Conservation (phyloP, 2,113 vertebrate species). For the Nestor notabilis region DNA sequence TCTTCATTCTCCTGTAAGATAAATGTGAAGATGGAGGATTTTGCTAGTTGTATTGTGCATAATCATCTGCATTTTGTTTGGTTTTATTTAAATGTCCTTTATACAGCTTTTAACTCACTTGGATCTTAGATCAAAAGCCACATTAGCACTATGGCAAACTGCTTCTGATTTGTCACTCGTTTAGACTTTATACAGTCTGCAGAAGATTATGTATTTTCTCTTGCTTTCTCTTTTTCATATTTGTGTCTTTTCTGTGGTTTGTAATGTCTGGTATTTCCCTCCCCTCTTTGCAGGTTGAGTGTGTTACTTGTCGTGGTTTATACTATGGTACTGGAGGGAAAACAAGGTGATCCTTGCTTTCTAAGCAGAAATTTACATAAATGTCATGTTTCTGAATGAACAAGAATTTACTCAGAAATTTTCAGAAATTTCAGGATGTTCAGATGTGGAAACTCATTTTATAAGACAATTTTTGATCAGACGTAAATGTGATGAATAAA, state of each 20-base stretch:
- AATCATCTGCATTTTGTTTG: background rate
- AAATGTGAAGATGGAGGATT: background rate
- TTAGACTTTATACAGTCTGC: background rate
- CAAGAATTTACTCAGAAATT: background rate
- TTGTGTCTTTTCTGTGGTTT: background rate
- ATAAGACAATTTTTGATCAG: background rate
- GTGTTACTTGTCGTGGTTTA: background rate
- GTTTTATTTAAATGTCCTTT: background rate
- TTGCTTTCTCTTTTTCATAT: background rate
- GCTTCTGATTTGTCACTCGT: background rate
- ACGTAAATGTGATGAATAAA: background rate
- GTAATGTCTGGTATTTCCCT: background rate
- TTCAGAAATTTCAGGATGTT: background rate
- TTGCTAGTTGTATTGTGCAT: background rate
- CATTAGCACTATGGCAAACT: background rate
- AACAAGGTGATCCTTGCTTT: background rate
- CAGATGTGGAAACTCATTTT: background rate
- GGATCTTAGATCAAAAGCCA: background rate
- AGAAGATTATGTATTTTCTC: background rate
- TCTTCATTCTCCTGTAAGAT: background rate
- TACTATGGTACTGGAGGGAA: background rate
- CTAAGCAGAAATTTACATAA: background rate
- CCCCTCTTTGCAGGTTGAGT: background rate
- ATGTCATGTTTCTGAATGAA: background rate
- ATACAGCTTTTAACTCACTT: background rate